Evolutionary conservation across 64 coral and sea anemone genomes (phyloP).

Genomic region (Orbicella faveolata): DNA sequence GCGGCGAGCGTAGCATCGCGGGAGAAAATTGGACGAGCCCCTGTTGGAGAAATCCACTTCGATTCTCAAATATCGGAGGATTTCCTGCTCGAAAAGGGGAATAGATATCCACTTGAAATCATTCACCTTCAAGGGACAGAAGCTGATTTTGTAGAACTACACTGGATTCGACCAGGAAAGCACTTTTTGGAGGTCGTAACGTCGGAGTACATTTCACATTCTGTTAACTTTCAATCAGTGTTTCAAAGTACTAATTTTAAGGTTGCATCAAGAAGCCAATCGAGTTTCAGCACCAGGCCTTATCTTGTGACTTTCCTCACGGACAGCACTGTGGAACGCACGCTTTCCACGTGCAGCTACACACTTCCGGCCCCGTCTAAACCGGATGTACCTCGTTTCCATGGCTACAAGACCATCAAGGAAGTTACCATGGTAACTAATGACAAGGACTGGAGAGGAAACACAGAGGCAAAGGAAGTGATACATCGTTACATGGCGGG

Average conservation of each 20-base stretch:
- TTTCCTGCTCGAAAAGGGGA: constrained; percentile 29
- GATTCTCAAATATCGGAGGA: constrained; percentile 32
- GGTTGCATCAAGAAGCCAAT: not conserved
- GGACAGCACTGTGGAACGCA: not conserved
- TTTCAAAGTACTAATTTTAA: not conserved
- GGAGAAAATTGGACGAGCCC: not conserved
- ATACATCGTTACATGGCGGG: constrained; percentile 41
- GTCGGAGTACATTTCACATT: constrained; percentile 39
- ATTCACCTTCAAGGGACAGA: constrained; percentile 42
- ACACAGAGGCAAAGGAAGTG: constrained; percentile 5
- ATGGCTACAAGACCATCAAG: not conserved
- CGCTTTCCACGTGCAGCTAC: constrained; percentile 15
- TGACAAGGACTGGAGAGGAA: constrained; percentile 18
- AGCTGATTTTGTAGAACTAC: constrained; percentile 35
- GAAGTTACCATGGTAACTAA: constrained; percentile 9
- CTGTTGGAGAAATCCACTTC: constrained; percentile 13
- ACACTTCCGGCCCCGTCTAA: constrained; percentile 3
- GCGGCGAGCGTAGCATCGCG: constrained; percentile 21
- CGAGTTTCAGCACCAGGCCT: not conserved
- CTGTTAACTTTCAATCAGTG: not conserved
- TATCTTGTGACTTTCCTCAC: constrained; percentile 48
- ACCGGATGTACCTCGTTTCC: not conserved
- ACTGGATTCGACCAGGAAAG: constrained; percentile 54
- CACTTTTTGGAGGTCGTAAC: constrained; percentile 27
- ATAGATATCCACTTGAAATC: constrained; percentile 46